These are phyloP conservation scores for Meloidogyne floridensis DNA, from an alignment of 1,140 invertebrate genomes.

Conservation along the genomic window DNA sequence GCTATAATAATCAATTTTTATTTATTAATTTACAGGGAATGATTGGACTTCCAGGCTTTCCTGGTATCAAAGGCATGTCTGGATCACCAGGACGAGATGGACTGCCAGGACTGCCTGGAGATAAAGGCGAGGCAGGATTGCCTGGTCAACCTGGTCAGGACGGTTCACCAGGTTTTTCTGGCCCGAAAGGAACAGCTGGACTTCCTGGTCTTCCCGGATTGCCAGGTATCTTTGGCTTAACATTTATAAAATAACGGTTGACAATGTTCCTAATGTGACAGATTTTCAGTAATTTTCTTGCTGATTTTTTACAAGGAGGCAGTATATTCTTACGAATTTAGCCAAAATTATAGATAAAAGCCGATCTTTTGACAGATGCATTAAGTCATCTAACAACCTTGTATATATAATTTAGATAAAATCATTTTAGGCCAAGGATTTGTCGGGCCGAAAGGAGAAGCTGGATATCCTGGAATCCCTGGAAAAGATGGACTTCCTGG, in stretches of 20 bases:
- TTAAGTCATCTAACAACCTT: too few relatives aligned
- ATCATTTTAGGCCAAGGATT: conserved; percentile 39
- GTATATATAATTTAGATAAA: not conserved
- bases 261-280: too few relatives aligned
- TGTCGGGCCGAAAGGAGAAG: conserved; percentile 51
- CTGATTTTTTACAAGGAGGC: not conserved
- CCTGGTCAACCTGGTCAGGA: conserved; percentile 66
- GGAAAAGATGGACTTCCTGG: conserved; percentile 57
- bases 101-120: conserved; percentile 57
- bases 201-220: conserved; percentile 65
- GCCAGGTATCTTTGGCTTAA: conserved; percentile 66
- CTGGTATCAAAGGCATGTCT: conserved; percentile 53
- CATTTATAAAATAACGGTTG: not conserved
- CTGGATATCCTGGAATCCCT: conserved; percentile 59
- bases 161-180: conserved; percentile 66
- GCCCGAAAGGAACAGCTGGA: conserved; percentile 39
- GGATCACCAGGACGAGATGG: conserved; percentile 49
- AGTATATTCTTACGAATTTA: too few relatives aligned
- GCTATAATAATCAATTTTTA: too few relatives aligned
- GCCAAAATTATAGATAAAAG: too few relatives aligned
- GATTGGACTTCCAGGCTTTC: conserved; percentile 69
- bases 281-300: too few relatives aligned
- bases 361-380: too few relatives aligned
- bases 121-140: conserved; percentile 56
- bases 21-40: conserved; percentile 10